Base-by-base conservation (phyloP, 92 coral and sea anemone genomes). In the Ricordea florida region DNA sequence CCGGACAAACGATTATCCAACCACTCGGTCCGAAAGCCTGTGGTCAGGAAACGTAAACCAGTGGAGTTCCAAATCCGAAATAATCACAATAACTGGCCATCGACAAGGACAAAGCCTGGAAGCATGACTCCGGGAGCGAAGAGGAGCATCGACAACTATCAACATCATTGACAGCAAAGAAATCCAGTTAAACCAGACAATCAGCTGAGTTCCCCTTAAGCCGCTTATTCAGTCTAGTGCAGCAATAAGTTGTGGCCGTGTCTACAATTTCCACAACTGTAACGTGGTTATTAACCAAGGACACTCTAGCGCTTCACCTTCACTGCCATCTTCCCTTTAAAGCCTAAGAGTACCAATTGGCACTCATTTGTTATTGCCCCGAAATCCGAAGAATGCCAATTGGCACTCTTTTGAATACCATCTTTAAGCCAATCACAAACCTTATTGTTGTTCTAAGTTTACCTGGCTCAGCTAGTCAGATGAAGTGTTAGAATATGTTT, bases 141-240 rank as follows among this genome's bases (percentile, higher is more conserved):
- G n/a, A n/a, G n/a, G n/a, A n/a, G n/a, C n/a, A n/a, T n/a, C 11
- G 62, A 36, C 50, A 55, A 55, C 62, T 29, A 35, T 61, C 46
- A 28, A 47, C 57, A 61, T 69, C 48, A 70, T 70, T 70, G 53
- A 52, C 27, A 64, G 77, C 77, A 53, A 70, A 53, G 65, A 70
- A 55, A 57, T 68, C 45, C 75, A 68, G 47, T 48, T 68, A 3
- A 49, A 49, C 75, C 75, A 68, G 36, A 62, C 50, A 40, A 64
- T 55, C 4, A 43, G 72, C 13, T 38, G 62, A 68, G 74, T 47
- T 67, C 61, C 74, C 28, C 74, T 67, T 32, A 58, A 67, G 48
- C 74, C 61, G 20, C 53, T 59, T n/a, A n/a, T 63, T 41, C 71
- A 63, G 71, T 63, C 71, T 21, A 63, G 7, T 40, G 55, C 71